These are phyloP conservation scores for Zosterops hypoxanthus DNA, from an alignment of 2,113 vertebrate genomes.

Conservation along the genomic window DNA sequence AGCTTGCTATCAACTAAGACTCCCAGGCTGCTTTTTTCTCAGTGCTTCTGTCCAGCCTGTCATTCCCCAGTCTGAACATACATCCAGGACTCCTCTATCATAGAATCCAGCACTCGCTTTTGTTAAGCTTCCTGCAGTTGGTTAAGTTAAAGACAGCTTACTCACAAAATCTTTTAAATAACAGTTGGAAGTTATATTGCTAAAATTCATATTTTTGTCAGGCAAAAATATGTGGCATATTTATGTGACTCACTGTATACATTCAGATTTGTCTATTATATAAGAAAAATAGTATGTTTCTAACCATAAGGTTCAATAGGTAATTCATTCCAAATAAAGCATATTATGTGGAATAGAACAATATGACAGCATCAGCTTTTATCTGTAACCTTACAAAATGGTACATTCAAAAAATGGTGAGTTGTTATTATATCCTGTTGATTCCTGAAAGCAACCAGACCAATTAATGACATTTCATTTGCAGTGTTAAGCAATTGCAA, in stretches of 20 bases:
- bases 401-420: not conserved
- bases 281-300: not conserved
- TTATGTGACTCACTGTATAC: not conserved
- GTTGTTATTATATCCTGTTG: not conserved
- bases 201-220: not conserved
- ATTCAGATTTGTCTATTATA: not conserved
- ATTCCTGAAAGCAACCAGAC: not conserved
- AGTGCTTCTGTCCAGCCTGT: not conserved
- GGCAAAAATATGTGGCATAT: not conserved
- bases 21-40: not conserved
- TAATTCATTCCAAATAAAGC: not conserved
- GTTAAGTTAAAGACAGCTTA: not conserved
- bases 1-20: not conserved
- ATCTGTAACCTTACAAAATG: not conserved
- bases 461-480: not conserved
- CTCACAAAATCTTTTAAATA: not conserved
- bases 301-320: not conserved
- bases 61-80: accelerated
- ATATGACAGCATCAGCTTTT: not conserved
- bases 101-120: not conserved
- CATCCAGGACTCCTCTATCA: not conserved
- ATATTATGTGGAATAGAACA: not conserved
- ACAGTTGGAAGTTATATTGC: not conserved
- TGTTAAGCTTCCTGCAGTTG: not conserved
- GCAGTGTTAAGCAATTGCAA: not conserved